Conservation (phyloP, 53 echinoderm and acorn worm species). For the Crossaster papposus region DNA sequence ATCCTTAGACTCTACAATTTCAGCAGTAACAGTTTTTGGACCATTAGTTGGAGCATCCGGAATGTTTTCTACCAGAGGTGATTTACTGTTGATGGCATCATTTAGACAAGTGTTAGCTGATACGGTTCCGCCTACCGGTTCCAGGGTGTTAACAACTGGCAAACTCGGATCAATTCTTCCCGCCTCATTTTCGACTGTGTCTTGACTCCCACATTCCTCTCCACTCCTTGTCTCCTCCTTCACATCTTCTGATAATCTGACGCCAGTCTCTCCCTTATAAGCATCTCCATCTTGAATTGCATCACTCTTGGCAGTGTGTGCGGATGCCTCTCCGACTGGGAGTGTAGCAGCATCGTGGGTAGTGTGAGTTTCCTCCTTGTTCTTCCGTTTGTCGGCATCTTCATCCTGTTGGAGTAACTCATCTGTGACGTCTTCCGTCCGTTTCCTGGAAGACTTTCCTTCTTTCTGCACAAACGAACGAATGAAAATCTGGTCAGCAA, state of each 20-base stretch:
- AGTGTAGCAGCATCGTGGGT: too few species aligned
- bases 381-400: background rate
- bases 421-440: constrained; percentile 13
- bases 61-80: background rate
- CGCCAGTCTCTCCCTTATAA: background rate
- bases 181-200: constrained; percentile 2
- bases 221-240: background rate
- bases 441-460: constrained; percentile 9
- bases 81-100: background rate
- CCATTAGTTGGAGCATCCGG: background rate
- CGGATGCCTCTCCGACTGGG: background rate
- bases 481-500: background rate
- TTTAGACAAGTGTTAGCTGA: background rate
- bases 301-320: background rate
- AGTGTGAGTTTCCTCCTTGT: background rate
- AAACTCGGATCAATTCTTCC: background rate
- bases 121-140: constrained; percentile 2
- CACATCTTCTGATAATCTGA: background rate
- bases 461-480: constrained; percentile 3
- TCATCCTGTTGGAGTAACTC: constrained; percentile 23
- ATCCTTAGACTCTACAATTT: background rate
- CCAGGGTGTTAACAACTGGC: background rate
- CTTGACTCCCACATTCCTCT: background rate
- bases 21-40: background rate
- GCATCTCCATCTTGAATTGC: background rate